Base-by-base conservation (phyloP, 2,797 vertebrate species). In the Telmatherina bonti region DNA sequence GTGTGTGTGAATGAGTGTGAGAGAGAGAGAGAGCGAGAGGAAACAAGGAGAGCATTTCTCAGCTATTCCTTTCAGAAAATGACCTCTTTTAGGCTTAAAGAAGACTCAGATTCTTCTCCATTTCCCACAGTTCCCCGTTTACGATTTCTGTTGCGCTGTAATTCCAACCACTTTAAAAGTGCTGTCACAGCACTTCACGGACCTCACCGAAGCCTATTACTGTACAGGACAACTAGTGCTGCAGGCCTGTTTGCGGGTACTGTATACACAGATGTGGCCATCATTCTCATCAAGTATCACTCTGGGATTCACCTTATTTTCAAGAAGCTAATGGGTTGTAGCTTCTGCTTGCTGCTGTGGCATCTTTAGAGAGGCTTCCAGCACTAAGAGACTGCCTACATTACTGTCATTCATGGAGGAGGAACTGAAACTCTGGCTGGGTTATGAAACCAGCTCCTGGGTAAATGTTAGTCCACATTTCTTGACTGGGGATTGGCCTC, bases 281-380 rank as follows among this genome's bases (percentile, higher is more conserved):
- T 89, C 77, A 68, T 83, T 83, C 70, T 86, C 79, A 84, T 90
- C 81, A 91, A 88, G 87, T 83, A 82, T 88, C 88, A 87, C 91
- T 91, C 72, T 81, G 86, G 86, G 88, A 89, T 75, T 75, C 67
- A 78, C 74, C 84, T 67, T 82, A 75, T 85, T 87, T 84, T 89
- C 43, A 65, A 59, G 59, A 47, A 84, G 73, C 72, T 89, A 87
- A 91, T 88, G 70, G 74, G 69, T 79, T 81, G 60, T 51, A 71
- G 73, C 76, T 81, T 78, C 74, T 58, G 52, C 68, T 79, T 51
- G 77, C 68, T 70, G 77, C 70, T 72, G 76, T 82, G 78, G 53
- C 51, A 70, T 76, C 75, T 70, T 76, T 68, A 73, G 57, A 80
- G 52, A 67, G 83, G 88, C 69, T 70, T 81, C 57, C 62, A 47